Base-by-base conservation (phyloP, 2,888 invertebrate genomes). In the Synergus gifuensis region DNA sequence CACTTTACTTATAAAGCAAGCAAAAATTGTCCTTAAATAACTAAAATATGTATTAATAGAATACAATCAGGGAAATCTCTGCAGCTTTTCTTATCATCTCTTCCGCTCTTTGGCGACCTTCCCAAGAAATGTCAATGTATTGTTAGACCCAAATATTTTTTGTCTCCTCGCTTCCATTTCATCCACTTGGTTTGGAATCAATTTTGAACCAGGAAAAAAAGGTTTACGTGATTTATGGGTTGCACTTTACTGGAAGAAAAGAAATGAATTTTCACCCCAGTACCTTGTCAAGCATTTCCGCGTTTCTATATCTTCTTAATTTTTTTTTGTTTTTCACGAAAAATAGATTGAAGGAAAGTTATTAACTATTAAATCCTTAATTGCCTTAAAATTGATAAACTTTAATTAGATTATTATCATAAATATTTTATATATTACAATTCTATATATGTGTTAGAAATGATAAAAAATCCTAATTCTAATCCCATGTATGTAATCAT, bases 91-190 rank as follows among this genome's bases (percentile, higher is more conserved):
- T 54, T 54, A 67, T 67, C 22, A n/a, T 22, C 44, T 69, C 4
- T 1, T 49, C 1, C 22, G 16, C 46, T 22, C 14, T 22, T 28
- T 49, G 69, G 69, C 69, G 28, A 69, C 28, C 49, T 49, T 69
- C 46, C 46, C 69, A 49, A 12, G 22, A 69, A 16, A 46, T 46
- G 46, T 49, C 69, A 69, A 69, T 69, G 44, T 69, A 16, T 66
- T 66, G 28, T 49, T n/a, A 69, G 69, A 69, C 69, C 69, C 46
- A 69, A 69, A 42, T 46, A 69, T 69, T 69, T 69, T 69, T 69
- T 69, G 46, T 46, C 22, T 49, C 69, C 46, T 46, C 44, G 16
- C 22, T 49, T 67, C 22, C 67, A 67, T 44, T 67, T 3, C 69
- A 46, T 46, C 44, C 49, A 69, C 69, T 69, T 69, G 69, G 69